A percentile compares a stretch with the other conserved stretches of the same genome.
Conservation (phyloP, 2,888 invertebrate species). For the Mongoloraphidia duomilia region DNA sequence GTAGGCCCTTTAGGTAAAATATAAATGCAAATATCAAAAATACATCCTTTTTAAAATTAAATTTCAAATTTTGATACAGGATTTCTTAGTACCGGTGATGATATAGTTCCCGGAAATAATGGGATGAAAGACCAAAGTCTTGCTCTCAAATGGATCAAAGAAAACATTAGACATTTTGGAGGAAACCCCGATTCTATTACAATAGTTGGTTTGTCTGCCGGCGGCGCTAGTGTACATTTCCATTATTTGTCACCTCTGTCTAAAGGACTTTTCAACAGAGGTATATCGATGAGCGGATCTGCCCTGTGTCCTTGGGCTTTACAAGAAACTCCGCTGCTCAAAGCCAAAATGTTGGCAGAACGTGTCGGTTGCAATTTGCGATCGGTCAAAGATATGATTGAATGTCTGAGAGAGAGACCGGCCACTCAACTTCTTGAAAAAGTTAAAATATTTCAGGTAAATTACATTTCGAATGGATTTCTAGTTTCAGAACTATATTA, state of each 20-base stretch:
- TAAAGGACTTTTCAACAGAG: constrained; percentile 31
- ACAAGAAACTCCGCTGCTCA: constrained; percentile 16
- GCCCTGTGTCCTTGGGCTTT: constrained; percentile 20
- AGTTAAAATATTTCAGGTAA: constrained; percentile 2
- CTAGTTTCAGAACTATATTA: constrained; percentile 20
- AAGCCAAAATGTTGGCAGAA: constrained; percentile 18
- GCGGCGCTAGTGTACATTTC: constrained; percentile 54
- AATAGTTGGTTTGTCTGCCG: constrained; percentile 50
- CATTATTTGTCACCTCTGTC: constrained; percentile 49
- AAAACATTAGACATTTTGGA: constrained; percentile 49
- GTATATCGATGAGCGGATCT: constrained; percentile 24
- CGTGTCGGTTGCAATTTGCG: constrained; percentile 20
- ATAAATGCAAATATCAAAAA: not conserved
- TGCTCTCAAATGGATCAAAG: constrained; percentile 48
- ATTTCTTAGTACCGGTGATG: constrained; percentile 55
- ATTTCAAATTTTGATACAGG: constrained; percentile 30
- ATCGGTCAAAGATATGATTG: constrained; percentile 16
- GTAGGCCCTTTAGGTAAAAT: constrained; percentile 48
- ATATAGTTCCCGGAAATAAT: constrained; percentile 46
- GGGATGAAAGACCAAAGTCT: constrained; percentile 55
- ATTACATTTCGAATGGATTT: not conserved
- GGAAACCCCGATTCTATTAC: constrained; percentile 51
- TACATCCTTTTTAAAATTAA: not conserved
- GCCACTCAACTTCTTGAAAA: constrained; percentile 15
- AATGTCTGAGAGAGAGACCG: constrained; percentile 21